Evolutionary conservation across 2,113 vertebrate species (phyloP).

Genomic region (Sinocyclocheilus anophthalmus): DNA sequence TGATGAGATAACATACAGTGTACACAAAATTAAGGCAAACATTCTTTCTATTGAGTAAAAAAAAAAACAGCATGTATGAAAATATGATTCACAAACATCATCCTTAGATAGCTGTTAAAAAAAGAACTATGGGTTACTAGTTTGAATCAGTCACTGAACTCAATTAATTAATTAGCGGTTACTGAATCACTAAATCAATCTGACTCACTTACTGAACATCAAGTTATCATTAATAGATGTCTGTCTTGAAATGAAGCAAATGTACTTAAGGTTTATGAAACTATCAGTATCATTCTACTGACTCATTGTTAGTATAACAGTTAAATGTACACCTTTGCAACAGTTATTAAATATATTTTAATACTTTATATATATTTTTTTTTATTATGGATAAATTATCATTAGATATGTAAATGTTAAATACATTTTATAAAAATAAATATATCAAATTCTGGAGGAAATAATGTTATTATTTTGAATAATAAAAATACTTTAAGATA

Average conservation of each 20-base stretch:
- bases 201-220: no score
- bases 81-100: not conserved
- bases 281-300: no score
- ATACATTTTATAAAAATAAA: not conserved
- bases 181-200: not conserved
- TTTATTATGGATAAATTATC: no score
- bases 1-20: not conserved
- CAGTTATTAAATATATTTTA: no score
- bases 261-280: no score
- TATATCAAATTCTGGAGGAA: not conserved
- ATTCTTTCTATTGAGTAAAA: not conserved
- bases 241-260: no score
- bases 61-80: not conserved
- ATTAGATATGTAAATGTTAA: no score
- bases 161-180: not conserved
- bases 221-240: no score
- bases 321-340: no score
- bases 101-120: no score
- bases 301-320: no score
- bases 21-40: not conserved
- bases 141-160: not conserved
- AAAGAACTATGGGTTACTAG: not conserved
- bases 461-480: not conserved
- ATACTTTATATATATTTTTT: no score
- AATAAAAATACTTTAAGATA: not conserved